Percentiles rank a stretch among this genome's conserved stretches.
These are phyloP conservation scores for Scrobipalpa costella DNA, from an alignment of 2,888 invertebrate genomes.

Conservation along the genomic window DNA sequence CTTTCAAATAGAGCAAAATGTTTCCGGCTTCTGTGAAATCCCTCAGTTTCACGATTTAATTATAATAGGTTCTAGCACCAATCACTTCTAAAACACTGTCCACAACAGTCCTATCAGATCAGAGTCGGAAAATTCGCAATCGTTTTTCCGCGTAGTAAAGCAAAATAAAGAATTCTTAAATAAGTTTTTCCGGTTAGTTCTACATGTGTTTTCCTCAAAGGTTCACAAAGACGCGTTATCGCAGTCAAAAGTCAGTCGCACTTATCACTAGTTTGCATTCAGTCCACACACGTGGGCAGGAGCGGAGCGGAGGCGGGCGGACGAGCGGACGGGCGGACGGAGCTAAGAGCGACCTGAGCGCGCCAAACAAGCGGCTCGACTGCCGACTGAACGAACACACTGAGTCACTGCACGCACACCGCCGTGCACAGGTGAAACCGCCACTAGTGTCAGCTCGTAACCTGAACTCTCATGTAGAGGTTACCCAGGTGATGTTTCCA, in stretches of 20 bases:
- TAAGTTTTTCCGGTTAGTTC: constrained; percentile 12
- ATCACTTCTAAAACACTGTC: constrained; percentile 63
- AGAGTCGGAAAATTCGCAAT: constrained; percentile 36
- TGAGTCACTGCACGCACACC: constrained; percentile 65
- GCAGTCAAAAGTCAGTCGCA: constrained; percentile 64
- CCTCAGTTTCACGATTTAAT: constrained; percentile 70
- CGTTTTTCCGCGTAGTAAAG: constrained; percentile 26
- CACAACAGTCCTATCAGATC: constrained; percentile 50
- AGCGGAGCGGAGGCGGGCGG: constrained; percentile 41
- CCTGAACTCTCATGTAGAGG: constrained; percentile 65
- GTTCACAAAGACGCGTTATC: constrained; percentile 41
- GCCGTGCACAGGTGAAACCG: constrained; percentile 73
- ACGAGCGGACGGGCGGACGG: constrained; percentile 43
- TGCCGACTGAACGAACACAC: constrained; percentile 67
- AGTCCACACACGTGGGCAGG: constrained; percentile 63
- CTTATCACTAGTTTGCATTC: constrained; percentile 68
- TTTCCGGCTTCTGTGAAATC: constrained; percentile 66
- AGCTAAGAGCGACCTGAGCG: constrained; percentile 61
- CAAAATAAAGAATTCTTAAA: background rate
- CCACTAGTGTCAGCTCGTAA: constrained; percentile 66
- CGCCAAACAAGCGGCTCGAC: constrained; percentile 72
- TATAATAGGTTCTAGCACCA: constrained; percentile 53
- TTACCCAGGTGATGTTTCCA: constrained; percentile 63
- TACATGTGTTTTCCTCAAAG: constrained; percentile 14
- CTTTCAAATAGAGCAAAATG: constrained; percentile 76